phyloP scores from a whole-genome alignment of 2,113 vertebrate species.

The Chloroceryle aenea region DNA sequence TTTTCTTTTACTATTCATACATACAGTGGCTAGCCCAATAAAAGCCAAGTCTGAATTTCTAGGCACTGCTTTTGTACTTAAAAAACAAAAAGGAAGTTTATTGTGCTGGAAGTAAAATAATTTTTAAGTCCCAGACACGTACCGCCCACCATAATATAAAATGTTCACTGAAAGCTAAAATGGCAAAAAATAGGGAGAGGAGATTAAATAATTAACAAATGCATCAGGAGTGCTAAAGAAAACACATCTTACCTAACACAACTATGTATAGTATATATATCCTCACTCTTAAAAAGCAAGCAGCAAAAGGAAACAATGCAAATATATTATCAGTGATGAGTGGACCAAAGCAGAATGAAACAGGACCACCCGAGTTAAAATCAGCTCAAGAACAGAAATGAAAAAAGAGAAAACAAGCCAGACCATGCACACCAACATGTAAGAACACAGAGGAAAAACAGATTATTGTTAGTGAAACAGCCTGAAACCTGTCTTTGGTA shows the following conservation, averaged over 20 bases:
- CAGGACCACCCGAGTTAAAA: not conserved
- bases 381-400: not conserved
- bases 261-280: not conserved
- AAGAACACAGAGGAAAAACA: not conserved
- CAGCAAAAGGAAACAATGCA: not conserved
- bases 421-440: not conserved
- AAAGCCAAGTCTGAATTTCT: not conserved
- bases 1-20: not conserved
- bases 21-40: not conserved
- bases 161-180: not conserved
- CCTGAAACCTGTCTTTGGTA: not conserved
- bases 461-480: conserved; percentile 30
- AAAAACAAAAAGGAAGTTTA: not conserved
- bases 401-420: not conserved
- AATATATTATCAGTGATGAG: not conserved
- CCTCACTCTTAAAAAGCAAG: not conserved
- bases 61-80: not conserved
- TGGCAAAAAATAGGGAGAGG: not conserved
- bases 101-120: not conserved
- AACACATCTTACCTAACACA: not conserved
- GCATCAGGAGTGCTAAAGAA: not conserved
- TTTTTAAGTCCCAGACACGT: not conserved
- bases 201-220: not conserved
- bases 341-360: not conserved
- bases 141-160: not conserved